phyloP scores from a whole-genome alignment of 2,113 vertebrate species.

The Rhabdornis inornatus region DNA sequence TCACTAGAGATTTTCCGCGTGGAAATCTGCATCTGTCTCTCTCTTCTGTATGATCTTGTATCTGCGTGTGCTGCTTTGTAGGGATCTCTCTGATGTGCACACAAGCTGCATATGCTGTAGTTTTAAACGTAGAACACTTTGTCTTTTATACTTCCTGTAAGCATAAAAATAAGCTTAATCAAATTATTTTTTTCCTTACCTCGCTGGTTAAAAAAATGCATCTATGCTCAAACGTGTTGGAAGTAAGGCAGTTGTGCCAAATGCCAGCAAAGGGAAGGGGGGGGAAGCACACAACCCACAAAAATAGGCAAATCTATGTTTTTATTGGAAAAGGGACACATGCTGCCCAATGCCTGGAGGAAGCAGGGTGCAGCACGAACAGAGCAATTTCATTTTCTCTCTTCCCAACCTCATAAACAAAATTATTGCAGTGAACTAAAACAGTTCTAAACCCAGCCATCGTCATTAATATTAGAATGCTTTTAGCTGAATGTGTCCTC shows the following conservation, averaged over 20 bases:
- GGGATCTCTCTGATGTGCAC: slow-evolving; percentile 1
- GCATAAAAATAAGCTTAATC: slow-evolving; percentile 33
- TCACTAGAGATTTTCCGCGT: neutral
- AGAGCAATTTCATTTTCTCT: neutral
- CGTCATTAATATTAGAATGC: neutral
- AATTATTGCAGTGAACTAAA: neutral
- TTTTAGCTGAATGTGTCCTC: slow-evolving; percentile 15
- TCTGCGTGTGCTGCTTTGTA: neutral
- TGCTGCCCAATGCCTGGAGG: neutral
- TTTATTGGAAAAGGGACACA: neutral
- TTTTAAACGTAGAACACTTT: slow-evolving; percentile 21
- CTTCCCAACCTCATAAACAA: neutral
- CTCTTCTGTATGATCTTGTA: neutral
- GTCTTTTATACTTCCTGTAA: slow-evolving; percentile 26
- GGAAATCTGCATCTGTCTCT: slow-evolving; percentile 16
- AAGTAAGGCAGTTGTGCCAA: neutral
- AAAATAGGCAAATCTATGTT: neutral
- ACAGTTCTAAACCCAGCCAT: neutral
- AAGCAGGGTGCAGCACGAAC: neutral
- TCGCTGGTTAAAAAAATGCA: neutral
- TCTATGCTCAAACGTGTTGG: neutral
- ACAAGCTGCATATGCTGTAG: neutral
- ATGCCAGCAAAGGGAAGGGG: neutral
- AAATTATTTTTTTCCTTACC: slow-evolving; percentile 6
- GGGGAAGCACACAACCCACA: neutral